Percentiles rank a stretch among this genome's conserved stretches.
Evolutionary conservation across 2,797 vertebrate genomes (phyloP).

Genomic region (Mionectes olivaceus): DNA sequence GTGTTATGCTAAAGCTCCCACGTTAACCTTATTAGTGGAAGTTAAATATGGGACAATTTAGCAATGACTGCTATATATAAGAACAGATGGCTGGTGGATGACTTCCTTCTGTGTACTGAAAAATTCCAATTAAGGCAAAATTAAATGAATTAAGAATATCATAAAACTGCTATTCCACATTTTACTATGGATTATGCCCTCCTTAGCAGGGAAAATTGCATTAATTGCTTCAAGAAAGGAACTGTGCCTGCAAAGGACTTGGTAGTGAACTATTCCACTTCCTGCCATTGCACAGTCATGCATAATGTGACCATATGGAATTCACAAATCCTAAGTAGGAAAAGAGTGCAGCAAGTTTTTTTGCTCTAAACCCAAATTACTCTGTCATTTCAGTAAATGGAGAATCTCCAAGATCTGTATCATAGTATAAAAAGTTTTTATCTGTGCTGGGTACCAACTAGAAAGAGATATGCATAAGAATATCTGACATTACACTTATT

Average conservation of each 20-base stretch:
- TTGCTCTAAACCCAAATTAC: neutral
- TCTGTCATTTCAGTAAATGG: neutral
- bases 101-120: slow-evolving; percentile 58
- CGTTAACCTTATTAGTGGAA: slow-evolving; percentile 10
- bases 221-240: slow-evolving; percentile 55
- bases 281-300: neutral
- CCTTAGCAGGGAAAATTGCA: slow-evolving; percentile 23
- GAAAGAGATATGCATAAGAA: neutral
- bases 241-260: neutral
- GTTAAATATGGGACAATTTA: slow-evolving; percentile 60
- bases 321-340: neutral
- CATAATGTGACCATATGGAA: neutral
- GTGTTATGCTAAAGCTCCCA: slow-evolving; percentile 21
- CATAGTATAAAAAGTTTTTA: neutral
- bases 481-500: neutral
- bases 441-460: neutral
- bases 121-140: slow-evolving; percentile 59
- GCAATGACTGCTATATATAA: slow-evolving; percentile 4
- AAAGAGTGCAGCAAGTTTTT: neutral
- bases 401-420: neutral
- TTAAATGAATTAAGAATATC: slow-evolving; percentile 58
- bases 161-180: slow-evolving; percentile 48
- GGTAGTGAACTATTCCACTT: slow-evolving; percentile 38
- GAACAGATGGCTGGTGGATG: slow-evolving; percentile 55
- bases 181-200: slow-evolving; percentile 45